Evolutionary conservation across 2,888 invertebrate genomes (phyloP), one percentile per base, ranked within the genome.

Genomic region (Phorcus lineatus): DNA sequence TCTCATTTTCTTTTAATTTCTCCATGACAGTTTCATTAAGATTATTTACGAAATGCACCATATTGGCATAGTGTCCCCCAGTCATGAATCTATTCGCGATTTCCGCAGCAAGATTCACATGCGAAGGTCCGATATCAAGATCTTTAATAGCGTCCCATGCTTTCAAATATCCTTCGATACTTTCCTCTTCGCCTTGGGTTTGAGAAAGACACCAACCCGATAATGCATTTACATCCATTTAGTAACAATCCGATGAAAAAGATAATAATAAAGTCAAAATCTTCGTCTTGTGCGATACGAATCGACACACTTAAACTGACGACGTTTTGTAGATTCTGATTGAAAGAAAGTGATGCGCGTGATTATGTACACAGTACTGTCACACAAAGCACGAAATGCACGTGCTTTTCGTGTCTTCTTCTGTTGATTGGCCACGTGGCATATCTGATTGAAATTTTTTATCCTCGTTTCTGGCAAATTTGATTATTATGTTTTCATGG

Each of bases 1-100:
- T 67, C 67, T 82, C 82, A 78, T 78, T 80, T 22, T 67, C 31
- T 36, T 75, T 36, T 22, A 82, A 67, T 19, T 70, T 55, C 13
- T 55, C 7, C 3, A 77, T 17, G 24, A 79, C 55, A 47, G 16
- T 19, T n/a, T 55, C 62, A 17, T 55, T 66, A 9, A 81, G 36
- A 31, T 57, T 70, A 13, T 22, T 47, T 7, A 81, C 62, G 67
- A 81, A 74, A n/a, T 57, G 62, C 24, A 62, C 62, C 62, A 62
- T 62, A 28, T 62, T 62, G 13, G 62, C 62, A 22, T 62, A 62
- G 17, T 62, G 62, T 62, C 62, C 62, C 0, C 62, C 62, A 16
- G 13, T 62, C 62, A 62, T 28, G 13, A 62, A 62, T 28, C 24
- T 62, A 28, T 62, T 62, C 24, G 62, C 62, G 28, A 62, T 62